phyloP scores from a whole-genome alignment of 2,797 vertebrate genomes.

The Harpagifer antarcticus region DNA sequence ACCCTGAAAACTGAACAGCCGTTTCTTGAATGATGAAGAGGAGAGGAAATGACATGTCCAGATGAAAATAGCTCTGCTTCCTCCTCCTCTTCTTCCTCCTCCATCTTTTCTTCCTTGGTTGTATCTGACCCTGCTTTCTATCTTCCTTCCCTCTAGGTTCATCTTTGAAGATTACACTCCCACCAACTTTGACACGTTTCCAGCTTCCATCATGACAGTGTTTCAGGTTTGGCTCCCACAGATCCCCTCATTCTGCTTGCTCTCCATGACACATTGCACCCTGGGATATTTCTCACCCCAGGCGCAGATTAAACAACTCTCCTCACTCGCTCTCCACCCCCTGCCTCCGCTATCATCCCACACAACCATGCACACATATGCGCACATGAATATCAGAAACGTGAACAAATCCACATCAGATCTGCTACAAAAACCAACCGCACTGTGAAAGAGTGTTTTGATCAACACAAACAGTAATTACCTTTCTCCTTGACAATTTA shows the following conservation, averaged over 20 bases:
- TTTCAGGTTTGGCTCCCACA: conserved; percentile 92
- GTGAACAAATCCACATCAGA: conserved; percentile 69
- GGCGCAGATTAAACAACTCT: conserved; percentile 82
- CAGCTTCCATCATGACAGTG: conserved; percentile 99
- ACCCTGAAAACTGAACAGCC: conserved; percentile 23
- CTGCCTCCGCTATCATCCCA: conserved; percentile 76
- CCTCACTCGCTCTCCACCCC: conserved; percentile 72
- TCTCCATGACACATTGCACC: conserved; percentile 81
- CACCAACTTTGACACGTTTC: conserved; percentile 99
- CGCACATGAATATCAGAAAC: conserved; percentile 77
- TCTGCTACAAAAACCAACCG: conserved; percentile 54
- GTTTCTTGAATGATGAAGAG: conserved; percentile 56
- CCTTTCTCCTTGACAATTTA: conserved; percentile 45
- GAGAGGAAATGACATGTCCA: conserved; percentile 58
- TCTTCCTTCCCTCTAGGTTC: conserved; percentile 88
- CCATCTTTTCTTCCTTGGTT: conserved; percentile 65
- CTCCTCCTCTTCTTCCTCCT: conserved; percentile 59
- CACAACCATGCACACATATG: conserved; percentile 79
- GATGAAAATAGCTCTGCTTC: conserved; percentile 73
- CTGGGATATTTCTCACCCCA: conserved; percentile 82
- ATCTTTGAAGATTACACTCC: conserved; percentile 99
- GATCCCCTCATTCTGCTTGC: conserved; percentile 68
- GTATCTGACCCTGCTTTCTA: conserved; percentile 71
- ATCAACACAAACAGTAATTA: conserved; percentile 64
- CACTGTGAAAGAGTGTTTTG: conserved; percentile 60